These are phyloP conservation scores for Numenius arquata DNA, from an alignment of 2,113 vertebrate genomes.

Conservation along the genomic window DNA sequence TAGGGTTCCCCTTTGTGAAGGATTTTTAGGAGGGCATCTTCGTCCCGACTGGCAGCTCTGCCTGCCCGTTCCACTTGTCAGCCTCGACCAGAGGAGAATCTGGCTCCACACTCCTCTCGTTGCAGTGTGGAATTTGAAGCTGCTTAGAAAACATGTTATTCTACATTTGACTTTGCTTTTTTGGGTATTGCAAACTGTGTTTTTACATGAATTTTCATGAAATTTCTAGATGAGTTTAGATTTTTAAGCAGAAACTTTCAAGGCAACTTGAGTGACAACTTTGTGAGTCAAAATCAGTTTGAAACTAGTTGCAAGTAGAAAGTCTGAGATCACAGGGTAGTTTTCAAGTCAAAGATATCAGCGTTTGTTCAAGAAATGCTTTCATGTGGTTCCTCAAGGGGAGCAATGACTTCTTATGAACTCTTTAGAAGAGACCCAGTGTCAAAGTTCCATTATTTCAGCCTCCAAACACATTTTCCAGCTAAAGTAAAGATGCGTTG, in stretches of 20 bases:
- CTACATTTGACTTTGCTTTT: neutral
- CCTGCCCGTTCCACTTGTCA: neutral
- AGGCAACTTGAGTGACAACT: neutral
- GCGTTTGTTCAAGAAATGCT: neutral
- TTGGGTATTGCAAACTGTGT: neutral
- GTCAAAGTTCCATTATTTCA: neutral
- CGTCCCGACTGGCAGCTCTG: neutral
- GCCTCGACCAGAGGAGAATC: neutral
- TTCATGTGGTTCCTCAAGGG: slow-evolving; percentile 20
- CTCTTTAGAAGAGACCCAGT: neutral
- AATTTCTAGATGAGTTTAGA: neutral
- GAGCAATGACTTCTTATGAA: neutral
- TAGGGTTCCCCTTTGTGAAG: neutral
- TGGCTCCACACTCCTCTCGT: neutral
- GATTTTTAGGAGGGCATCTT: neutral
- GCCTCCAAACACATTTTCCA: neutral
- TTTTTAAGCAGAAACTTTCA: neutral
- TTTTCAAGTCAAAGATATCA: neutral
- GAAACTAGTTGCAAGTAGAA: neutral
- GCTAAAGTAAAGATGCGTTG: neutral
- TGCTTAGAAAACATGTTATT: neutral
- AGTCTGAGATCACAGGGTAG: neutral
- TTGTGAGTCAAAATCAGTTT: neutral
- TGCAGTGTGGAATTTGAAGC: neutral
- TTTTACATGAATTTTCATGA: slow-evolving; percentile 6